A percentile compares a stretch with the other conserved stretches of the same genome.
Evolutionary conservation across 92 coral and sea anemone species (phyloP).

Genomic region (Porites evermanni): DNA sequence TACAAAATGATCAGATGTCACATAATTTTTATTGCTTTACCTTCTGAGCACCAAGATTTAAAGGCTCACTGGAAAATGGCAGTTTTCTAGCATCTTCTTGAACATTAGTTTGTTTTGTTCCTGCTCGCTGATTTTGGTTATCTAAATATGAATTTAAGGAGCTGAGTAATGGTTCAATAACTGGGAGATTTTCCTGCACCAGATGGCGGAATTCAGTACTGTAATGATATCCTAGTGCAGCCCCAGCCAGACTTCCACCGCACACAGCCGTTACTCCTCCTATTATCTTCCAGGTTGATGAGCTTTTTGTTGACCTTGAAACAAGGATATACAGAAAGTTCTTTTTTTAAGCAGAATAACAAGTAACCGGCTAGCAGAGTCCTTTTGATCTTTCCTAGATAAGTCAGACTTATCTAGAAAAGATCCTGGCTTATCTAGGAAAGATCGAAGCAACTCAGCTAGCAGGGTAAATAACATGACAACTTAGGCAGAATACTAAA

Average conservation of each 20-base stretch:
- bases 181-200: slow-evolving; percentile 71
- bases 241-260: slow-evolving; percentile 75
- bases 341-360: background rate
- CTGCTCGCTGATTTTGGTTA: background rate
- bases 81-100: slow-evolving; percentile 2
- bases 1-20: background rate
- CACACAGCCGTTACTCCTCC: slow-evolving; percentile 64
- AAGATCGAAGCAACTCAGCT: too few species aligned
- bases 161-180: slow-evolving; percentile 52
- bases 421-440: too few species aligned
- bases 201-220: slow-evolving; percentile 69
- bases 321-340: background rate
- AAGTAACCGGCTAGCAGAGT: background rate
- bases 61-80: slow-evolving; percentile 19
- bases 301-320: slow-evolving; percentile 24
- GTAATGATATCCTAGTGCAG: slow-evolving; percentile 58
- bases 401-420: too few species aligned
- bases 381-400: too few species aligned
- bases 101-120: background rate
- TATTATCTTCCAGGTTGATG: slow-evolving; percentile 64
- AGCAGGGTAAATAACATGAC: too few species aligned
- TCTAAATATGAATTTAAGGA: slow-evolving; percentile 4
- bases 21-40: background rate
- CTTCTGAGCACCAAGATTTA: slow-evolving; percentile 37
- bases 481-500: too few species aligned